Evolutionary conservation across 2,888 invertebrate species (phyloP).

Genomic region (Nomada lathburiana): DNA sequence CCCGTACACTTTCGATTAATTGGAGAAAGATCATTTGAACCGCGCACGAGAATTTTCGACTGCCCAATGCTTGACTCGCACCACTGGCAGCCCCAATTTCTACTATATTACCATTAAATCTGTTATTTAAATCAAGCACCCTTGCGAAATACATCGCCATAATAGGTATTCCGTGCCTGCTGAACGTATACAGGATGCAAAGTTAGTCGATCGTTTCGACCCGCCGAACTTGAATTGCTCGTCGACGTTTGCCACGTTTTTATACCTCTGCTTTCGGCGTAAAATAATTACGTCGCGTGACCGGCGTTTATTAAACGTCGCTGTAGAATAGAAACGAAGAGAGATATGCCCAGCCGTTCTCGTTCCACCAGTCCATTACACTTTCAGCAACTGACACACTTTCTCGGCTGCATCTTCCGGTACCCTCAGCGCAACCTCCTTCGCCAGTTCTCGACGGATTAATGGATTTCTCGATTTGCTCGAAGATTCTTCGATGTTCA

Average conservation of each 20-base stretch:
- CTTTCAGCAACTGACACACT: conserved; percentile 55
- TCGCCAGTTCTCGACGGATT: not conserved
- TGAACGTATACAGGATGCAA: not conserved
- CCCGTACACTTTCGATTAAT: not conserved
- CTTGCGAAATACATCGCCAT: not conserved
- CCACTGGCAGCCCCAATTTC: not conserved
- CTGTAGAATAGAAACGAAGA: not conserved
- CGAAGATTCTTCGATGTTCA: not conserved
- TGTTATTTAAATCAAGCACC: not conserved
- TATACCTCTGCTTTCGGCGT: not conserved
- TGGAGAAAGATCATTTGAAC: no score
- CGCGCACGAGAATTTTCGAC: no score
- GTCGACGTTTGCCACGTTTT: not conserved
- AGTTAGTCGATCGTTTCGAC: conserved; percentile 6
- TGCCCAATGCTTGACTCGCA: not conserved
- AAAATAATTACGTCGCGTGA: conserved; percentile 55
- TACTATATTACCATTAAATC: not conserved
- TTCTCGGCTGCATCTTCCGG: conserved; percentile 14
- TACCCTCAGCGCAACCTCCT: no score
- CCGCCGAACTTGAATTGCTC: conserved; percentile 4
- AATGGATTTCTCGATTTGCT: not conserved
- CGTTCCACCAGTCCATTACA: conserved; percentile 36
- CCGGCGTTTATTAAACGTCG: conserved; percentile 44
- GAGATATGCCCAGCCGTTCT: conserved; percentile 37
- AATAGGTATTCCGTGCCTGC: not conserved